These are phyloP conservation scores for Aythya baeri DNA, from an alignment of 2,113 vertebrate genomes.

Conservation along the genomic window DNA sequence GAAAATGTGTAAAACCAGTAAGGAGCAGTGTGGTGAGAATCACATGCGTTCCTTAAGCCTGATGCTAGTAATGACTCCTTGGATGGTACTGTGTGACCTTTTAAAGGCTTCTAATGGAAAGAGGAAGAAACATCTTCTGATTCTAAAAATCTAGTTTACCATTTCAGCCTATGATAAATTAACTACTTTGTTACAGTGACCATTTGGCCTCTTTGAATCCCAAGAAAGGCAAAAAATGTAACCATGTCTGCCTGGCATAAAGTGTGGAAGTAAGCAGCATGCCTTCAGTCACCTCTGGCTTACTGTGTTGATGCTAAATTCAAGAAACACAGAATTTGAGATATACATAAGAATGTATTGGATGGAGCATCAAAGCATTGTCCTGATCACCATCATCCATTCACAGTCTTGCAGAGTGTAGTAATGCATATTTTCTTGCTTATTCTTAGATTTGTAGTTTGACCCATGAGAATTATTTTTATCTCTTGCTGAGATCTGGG, in stretches of 20 bases:
- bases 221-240: conserved; percentile 5
- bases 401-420: conserved; percentile 37
- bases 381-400: conserved; percentile 12
- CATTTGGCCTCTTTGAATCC: not conserved
- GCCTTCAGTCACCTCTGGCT: not conserved
- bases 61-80: not conserved
- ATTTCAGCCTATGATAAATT: not conserved
- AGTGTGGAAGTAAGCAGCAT: not conserved
- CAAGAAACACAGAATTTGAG: not conserved
- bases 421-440: conserved; percentile 63
- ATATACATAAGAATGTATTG: not conserved
- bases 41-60: not conserved
- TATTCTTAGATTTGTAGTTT: conserved; percentile 42
- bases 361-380: conserved; percentile 36
- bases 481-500: not conserved
- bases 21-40: not conserved
- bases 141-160: not conserved
- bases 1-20: not conserved
- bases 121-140: not conserved
- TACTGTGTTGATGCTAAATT: not conserved
- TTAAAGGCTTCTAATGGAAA: not conserved
- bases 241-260: not conserved
- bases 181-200: not conserved
- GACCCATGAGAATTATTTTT: conserved; percentile 36
- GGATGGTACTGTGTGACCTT: not conserved